A percentile compares a stretch with the other conserved stretches of the same genome.
phyloP scores from a whole-genome alignment of 2,888 invertebrate genomes.

The Dynastes grantii region DNA sequence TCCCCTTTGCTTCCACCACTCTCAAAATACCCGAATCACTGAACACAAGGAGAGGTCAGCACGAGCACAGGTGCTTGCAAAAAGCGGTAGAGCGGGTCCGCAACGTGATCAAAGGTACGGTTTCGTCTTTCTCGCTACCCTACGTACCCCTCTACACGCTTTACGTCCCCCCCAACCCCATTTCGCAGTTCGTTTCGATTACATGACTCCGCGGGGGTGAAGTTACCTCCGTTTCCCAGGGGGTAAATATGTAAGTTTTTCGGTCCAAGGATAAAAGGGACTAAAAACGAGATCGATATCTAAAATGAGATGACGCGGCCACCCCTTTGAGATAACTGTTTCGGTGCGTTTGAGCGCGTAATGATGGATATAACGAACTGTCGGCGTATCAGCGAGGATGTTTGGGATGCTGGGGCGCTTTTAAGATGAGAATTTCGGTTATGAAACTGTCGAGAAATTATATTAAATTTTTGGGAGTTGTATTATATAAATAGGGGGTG shows the following conservation, averaged over 20 bases:
- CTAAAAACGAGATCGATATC: slow-evolving; percentile 7
- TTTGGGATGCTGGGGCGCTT: no score
- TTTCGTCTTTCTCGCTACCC: slow-evolving; percentile 3
- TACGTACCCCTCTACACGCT: no score
- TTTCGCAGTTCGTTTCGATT: no score
- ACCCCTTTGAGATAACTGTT: slow-evolving; percentile 8
- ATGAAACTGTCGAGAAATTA: no score
- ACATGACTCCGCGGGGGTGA: no score
- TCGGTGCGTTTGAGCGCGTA: background rate
- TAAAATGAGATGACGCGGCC: slow-evolving; percentile 9
- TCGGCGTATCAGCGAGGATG: background rate
- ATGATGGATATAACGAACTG: slow-evolving; percentile 8
- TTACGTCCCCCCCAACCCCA: no score
- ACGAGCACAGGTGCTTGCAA: background rate
- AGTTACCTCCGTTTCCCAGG: background rate
- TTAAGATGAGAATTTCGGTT: no score
- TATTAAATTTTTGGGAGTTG: no score
- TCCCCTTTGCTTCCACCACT: no score
- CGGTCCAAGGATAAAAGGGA: slow-evolving; percentile 4
- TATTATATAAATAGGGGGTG: no score
- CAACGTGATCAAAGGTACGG: slow-evolving; percentile 17
- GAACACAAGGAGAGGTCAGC: no score
- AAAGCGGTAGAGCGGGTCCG: background rate
- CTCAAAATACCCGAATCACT: no score
- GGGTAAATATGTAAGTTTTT: slow-evolving; percentile 12